Evolutionary conservation across 2,113 vertebrate species (phyloP).

Genomic region (Crotalus tigris): DNA sequence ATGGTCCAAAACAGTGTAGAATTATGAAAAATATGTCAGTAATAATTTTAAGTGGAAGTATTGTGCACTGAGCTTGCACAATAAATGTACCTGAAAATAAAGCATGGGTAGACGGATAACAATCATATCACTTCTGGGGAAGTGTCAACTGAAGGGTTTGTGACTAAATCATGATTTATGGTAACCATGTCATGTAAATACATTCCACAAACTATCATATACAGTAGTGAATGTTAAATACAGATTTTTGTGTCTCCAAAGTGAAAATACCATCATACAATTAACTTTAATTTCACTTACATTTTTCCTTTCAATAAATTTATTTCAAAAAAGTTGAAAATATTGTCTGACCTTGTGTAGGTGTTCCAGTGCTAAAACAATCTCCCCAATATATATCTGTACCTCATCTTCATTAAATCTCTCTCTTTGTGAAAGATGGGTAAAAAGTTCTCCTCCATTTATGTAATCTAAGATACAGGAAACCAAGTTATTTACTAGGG

Average conservation of each 20-base stretch:
- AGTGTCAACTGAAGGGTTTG: not conserved
- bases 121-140: not conserved
- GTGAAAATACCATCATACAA: not conserved
- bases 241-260: not conserved
- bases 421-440: constrained; percentile 96
- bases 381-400: constrained; percentile 92
- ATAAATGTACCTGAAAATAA: not conserved
- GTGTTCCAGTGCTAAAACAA: constrained; percentile 91
- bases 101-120: not conserved
- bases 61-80: not conserved
- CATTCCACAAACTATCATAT: not conserved
- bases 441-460: constrained; percentile 96
- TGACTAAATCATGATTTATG: not conserved
- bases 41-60: not conserved
- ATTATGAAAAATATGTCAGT: not conserved
- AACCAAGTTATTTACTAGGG: constrained; percentile 4
- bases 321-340: not conserved
- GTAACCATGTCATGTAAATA: not conserved
- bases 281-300: not conserved
- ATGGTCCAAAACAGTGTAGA: not conserved
- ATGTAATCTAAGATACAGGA: constrained; percentile 87
- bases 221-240: not conserved
- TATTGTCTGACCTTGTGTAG: constrained; percentile 85
- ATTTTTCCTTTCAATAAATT: not conserved
- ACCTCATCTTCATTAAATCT: constrained; percentile 92